Base-by-base conservation (phyloP, 2,113 vertebrate genomes). In the Sinocyclocheilus grahami region DNA sequence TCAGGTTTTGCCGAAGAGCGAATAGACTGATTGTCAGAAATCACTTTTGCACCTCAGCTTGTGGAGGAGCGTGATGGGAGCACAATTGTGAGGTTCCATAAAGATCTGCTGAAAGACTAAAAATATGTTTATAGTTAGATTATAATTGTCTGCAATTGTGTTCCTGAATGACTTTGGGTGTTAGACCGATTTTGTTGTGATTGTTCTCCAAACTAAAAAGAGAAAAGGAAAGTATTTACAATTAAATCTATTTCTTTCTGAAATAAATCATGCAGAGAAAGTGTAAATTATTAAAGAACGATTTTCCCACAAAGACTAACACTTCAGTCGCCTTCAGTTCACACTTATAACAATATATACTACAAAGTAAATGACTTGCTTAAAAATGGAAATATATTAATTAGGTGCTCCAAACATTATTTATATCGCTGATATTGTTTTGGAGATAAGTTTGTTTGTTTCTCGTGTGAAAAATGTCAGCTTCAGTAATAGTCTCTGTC, bases 1-100 rank as follows among this genome's bases (percentile, higher is more conserved):
- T 90, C 89, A 93, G 92, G 91, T 90, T 86, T 78, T 20, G 84
- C 82, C 71, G 65, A 82, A 27, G 71, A 76, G 62, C 62, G 77
- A 92, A 90, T 80, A 87, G 87, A 88, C 90, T 89, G 91, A 93
- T 91, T 82, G 90, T 90, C 90, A 58, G 88, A 89, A 89, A 91
- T 92, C 90, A 92, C 87, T 79, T 89, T 67, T 78, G 24, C 75
- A 79, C 86, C 88, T 87, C 89, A 74, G 60, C 48, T 39, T 82
- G 72, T 60, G 48, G 85, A 48, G 10, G 74, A 22, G 48, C 0
- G 20, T 62, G 58, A n/a, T 11, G 22, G 58, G 58, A 62, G 83
- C 22, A 75, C 72, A 84, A 24, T n/a, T 67, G 53, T 55, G 33
- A 48, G n/a, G 42, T 5, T 67, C 24, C 14, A 24, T 18, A 81